Base-by-base conservation (phyloP, 2,888 invertebrate genomes). In the Torymus auratus region DNA sequence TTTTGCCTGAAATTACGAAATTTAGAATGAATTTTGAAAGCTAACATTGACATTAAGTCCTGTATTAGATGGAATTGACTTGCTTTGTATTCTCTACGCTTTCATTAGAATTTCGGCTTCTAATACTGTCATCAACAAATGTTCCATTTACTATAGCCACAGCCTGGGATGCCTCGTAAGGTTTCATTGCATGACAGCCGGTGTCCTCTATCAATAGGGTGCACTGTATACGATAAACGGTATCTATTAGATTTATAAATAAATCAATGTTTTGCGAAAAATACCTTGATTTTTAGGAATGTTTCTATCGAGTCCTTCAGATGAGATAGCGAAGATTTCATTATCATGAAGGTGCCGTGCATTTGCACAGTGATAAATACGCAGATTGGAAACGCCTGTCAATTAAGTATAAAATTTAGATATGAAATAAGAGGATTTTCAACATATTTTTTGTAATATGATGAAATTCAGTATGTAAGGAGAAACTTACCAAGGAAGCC, bases 401-500 rank as follows among this genome's bases (percentile, higher is more conserved):
- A 90, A 72, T 11, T 28, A 28, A 28, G 28, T 28, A 2, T 28
- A 28, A 3, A 28, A 28, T 7, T 28, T 7, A 28, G 28, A 28
- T 28, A 28, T 28, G 3, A 28, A 28, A 7, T 28, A 28, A 28
- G 28, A 28, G 7, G 3, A 28, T 5, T 28, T 28, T 28, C 7
- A 28, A 5, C 1, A 28, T 28, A 28, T 28, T 28, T 28, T 28
- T 28, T 7, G 3, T 28, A 28, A 3, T 28, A 28, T 28, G 5
- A 7, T 28, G 5, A 28, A 28, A 28, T 28, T 7, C 7, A 28
- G 7, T 28, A 28, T 28, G 3, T 28, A 28, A 28, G 7, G 28
- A 28, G 28, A 28, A 28, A 82, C 84, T 83, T 91, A 94, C 94
- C 92, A 93, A 92, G 14, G 93, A 92, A 10, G 94, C 92, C n/a